phyloP scores from a whole-genome alignment of 1,140 invertebrate genomes.

The Cecropterus lyciades region DNA sequence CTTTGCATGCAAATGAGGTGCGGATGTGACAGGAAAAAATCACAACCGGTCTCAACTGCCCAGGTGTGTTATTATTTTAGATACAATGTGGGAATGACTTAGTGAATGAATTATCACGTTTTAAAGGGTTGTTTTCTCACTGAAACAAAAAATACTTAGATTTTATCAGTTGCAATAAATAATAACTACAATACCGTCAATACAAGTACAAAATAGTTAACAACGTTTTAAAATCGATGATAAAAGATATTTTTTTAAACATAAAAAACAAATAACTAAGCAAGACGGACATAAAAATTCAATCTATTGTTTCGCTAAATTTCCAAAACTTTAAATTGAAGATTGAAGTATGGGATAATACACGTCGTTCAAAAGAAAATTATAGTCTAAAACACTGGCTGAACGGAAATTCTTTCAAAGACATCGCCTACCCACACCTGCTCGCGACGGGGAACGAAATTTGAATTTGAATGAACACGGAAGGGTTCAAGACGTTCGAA shows the following conservation, averaged over 20 bases:
- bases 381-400: constrained; percentile 54
- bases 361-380: constrained; percentile 45
- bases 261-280: neutral
- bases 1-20: constrained; percentile 76
- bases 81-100: constrained; percentile 38
- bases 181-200: neutral
- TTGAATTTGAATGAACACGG: constrained; percentile 74
- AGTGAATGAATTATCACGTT: constrained; percentile 19
- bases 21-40: constrained; percentile 62
- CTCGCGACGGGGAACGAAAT: constrained; percentile 64
- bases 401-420: constrained; percentile 68
- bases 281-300: neutral
- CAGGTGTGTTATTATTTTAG: constrained; percentile 72
- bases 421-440: constrained; percentile 65
- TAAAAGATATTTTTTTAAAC: no score
- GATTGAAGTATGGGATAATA: constrained; percentile 21
- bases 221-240: no score
- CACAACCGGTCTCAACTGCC: constrained; percentile 62
- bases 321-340: constrained; percentile 18
- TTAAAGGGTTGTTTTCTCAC: constrained; percentile 27
- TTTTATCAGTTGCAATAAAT: neutral
- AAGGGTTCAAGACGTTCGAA: constrained; percentile 70
- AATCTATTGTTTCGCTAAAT: constrained; percentile 9
- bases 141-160: constrained; percentile 12
- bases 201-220: no score